Percentiles rank a stretch among this genome's conserved stretches.
Conservation (phyloP, 2,797 vertebrate genomes). For the Lophius americanus region DNA sequence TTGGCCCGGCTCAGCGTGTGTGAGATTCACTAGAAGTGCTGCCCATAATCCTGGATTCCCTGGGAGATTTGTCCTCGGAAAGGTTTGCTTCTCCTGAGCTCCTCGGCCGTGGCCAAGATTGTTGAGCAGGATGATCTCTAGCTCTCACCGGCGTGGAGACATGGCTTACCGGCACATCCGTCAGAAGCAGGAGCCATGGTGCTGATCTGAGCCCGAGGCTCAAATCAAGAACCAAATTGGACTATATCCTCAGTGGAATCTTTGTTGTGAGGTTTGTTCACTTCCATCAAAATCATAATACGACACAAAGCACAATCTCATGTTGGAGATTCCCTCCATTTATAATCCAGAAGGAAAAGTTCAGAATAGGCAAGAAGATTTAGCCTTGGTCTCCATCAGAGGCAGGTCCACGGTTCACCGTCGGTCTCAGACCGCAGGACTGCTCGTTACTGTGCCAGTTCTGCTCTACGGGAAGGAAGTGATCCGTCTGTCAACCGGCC, state of each 20-base stretch:
- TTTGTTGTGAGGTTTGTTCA: neutral
- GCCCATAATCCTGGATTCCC: constrained; percentile 67
- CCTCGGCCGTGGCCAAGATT: constrained; percentile 54
- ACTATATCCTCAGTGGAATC: neutral
- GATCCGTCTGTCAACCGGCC: neutral
- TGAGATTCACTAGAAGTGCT: constrained; percentile 63
- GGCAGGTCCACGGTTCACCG: neutral
- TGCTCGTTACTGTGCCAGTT: neutral
- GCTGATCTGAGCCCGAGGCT: neutral
- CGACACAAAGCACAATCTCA: neutral
- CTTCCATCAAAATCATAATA: neutral
- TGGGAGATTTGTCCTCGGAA: constrained; percentile 53
- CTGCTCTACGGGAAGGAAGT: neutral
- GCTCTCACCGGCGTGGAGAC: constrained; percentile 35
- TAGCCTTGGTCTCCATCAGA: neutral
- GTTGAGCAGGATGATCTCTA: constrained; percentile 56
- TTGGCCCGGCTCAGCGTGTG: constrained; percentile 40
- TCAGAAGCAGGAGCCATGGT: constrained; percentile 29
- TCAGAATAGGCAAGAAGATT: neutral
- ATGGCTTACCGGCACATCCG: constrained; percentile 32
- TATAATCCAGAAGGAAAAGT: neutral
- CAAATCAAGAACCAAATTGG: neutral
- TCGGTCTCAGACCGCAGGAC: no score
- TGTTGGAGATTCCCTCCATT: neutral
- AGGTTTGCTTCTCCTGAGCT: constrained; percentile 48